Evolutionary conservation across 2,888 invertebrate species (phyloP).

Genomic region (Lacanobia oleracea): DNA sequence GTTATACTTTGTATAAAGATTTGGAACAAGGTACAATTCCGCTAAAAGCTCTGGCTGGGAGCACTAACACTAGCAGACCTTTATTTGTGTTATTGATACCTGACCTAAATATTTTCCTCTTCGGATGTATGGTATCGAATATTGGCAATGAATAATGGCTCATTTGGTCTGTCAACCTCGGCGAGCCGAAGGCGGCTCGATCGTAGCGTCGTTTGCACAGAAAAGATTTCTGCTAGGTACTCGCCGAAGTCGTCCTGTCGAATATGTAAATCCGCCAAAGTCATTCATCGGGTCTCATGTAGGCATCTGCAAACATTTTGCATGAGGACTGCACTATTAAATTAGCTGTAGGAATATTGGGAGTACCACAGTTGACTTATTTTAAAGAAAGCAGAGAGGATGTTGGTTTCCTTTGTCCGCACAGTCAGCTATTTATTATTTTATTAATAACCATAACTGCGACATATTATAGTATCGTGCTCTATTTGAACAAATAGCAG

Average conservation of each 20-base stretch:
- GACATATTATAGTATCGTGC: background rate
- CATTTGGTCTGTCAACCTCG: background rate
- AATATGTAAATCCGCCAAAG: background rate
- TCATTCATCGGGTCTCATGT: background rate
- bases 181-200: background rate
- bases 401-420: background rate
- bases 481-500: conserved; percentile 3
- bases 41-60: background rate
- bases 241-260: background rate
- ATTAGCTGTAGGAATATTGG: background rate
- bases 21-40: conserved; percentile 12
- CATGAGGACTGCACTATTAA: too few species aligned
- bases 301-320: background rate
- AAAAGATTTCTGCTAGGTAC: background rate
- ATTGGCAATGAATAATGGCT: conserved; percentile 12
- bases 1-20: background rate
- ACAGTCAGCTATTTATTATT: conserved; percentile 1
- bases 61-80: background rate
- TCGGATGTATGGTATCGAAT: background rate
- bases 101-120: conserved; percentile 2
- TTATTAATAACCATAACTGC: background rate
- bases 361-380: background rate
- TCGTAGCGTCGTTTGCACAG: background rate
- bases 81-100: conserved; percentile 9
- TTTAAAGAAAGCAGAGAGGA: background rate